Base-by-base conservation (phyloP, 2,888 invertebrate species). In the Drosophila parthenogenetica region DNA sequence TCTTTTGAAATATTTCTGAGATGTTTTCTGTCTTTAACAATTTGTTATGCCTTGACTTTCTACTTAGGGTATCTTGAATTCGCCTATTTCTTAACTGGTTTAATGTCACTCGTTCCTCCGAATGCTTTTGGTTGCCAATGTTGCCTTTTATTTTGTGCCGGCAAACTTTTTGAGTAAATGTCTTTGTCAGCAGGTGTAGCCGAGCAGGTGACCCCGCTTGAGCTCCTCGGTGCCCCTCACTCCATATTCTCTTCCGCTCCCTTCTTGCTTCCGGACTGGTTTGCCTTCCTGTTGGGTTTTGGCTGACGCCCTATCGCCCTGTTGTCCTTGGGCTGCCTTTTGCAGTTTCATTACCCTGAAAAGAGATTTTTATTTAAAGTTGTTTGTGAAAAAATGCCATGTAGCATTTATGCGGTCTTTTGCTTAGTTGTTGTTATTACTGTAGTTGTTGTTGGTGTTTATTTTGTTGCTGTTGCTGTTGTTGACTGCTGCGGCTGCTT, bases 131-230 rank as follows among this genome's bases (percentile, higher is more conserved):
- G 69, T 35, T 66, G 59, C 50, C 62, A 43, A 53, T 77, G 69
- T 68, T 73, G 64, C 72, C 75, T 81, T 72, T 78, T 83, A 72
- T 81, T 85, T 85, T 82, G 63, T 60, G 78, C 81, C 66, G 77
- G 69, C 74, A 89, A 82, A 89, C 73, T 89, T 85, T 85, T 89
- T 85, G 85, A 89, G 85, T 89, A 89, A 85, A 85, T 85, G 85
- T 85, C 85, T 85, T 85, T 85, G 85, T 85, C 85, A 85, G 85
- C 85, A 85, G 89, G 87, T 89, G 85, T 84, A 81, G 79, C 29
- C 69, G 63, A 69, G 75, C 78, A 71, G 75, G 71, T 73, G 76
- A 49, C 54, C 60, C 43, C 40, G 40, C 42, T 10, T 7, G 8
- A 5, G 19, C 32, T 16, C 53, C 2, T 8, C 22, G 10, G 29